phyloP scores from a whole-genome alignment of 2,888 invertebrate species.

The Nipponacmea schrenckii region DNA sequence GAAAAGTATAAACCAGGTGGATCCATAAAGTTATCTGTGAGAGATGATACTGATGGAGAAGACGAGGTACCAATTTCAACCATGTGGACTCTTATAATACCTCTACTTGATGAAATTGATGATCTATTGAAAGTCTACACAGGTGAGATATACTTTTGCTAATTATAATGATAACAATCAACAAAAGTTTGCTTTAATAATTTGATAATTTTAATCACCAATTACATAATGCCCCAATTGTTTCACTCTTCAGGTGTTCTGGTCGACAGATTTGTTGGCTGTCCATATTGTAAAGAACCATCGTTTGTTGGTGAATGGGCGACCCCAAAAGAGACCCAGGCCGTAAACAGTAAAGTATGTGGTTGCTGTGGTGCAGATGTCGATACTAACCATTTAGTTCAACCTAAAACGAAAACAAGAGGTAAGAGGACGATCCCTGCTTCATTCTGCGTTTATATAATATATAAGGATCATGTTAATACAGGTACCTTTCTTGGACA shows the following conservation, averaged over 20 bases:
- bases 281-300: conserved; percentile 54
- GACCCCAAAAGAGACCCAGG: conserved; percentile 63
- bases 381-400: conserved; percentile 57
- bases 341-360: conserved; percentile 46
- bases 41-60: conserved; percentile 43
- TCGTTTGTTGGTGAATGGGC: conserved; percentile 66
- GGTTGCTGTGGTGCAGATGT: conserved; percentile 54
- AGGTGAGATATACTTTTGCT: conserved; percentile 39
- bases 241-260: conserved; percentile 47
- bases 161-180: too few species aligned
- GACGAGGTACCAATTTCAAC: conserved; percentile 42
- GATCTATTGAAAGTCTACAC: conserved; percentile 51
- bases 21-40: conserved; percentile 37
- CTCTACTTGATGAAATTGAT: conserved; percentile 59
- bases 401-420: conserved; percentile 62
- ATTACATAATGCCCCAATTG: too few species aligned
- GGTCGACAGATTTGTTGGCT: conserved; percentile 58
- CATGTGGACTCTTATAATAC: conserved; percentile 60
- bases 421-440: conserved; percentile 35
- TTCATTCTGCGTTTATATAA: too few species aligned
- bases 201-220: too few species aligned
- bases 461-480: too few species aligned
- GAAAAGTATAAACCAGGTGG: not conserved
- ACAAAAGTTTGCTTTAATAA: too few species aligned
- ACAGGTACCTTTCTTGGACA: too few species aligned